These are phyloP conservation scores for Sebastes variabilis DNA, from an alignment of 2,797 vertebrate genomes.

Conservation along the genomic window DNA sequence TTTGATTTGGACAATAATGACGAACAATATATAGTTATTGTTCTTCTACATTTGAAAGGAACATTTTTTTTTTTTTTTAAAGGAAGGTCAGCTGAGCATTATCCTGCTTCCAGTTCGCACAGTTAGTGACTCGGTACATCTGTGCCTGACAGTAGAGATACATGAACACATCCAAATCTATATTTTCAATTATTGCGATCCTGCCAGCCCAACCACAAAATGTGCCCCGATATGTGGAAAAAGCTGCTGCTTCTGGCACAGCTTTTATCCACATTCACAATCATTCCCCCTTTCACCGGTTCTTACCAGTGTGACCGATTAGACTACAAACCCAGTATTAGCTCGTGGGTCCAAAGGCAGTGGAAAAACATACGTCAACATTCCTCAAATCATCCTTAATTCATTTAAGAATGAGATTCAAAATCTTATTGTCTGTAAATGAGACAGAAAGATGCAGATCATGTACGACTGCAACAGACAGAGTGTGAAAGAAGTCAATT, in stretches of 20 bases:
- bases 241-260: not conserved
- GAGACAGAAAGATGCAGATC: not conserved
- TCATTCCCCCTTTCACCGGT: not conserved
- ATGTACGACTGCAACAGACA: not conserved
- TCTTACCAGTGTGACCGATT: not conserved
- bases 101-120: too few relatives aligned
- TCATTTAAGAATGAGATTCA: not conserved
- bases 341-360: not conserved
- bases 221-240: constrained; percentile 20
- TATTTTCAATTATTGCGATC: constrained; percentile 11
- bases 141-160: too few relatives aligned
- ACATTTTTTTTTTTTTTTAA: too few relatives aligned
- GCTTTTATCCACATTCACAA: not conserved
- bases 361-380: not conserved
- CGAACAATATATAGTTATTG: too few relatives aligned
- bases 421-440: not conserved
- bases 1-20: too few relatives aligned
- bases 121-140: too few relatives aligned
- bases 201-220: constrained; percentile 12
- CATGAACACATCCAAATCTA: not conserved
- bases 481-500: too few relatives aligned
- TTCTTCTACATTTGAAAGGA: too few relatives aligned
- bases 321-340: not conserved
- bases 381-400: not conserved
- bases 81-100: too few relatives aligned